These are phyloP conservation scores for Andrena cerasifolii DNA, from an alignment of 1,140 invertebrate genomes.

Conservation along the genomic window DNA sequence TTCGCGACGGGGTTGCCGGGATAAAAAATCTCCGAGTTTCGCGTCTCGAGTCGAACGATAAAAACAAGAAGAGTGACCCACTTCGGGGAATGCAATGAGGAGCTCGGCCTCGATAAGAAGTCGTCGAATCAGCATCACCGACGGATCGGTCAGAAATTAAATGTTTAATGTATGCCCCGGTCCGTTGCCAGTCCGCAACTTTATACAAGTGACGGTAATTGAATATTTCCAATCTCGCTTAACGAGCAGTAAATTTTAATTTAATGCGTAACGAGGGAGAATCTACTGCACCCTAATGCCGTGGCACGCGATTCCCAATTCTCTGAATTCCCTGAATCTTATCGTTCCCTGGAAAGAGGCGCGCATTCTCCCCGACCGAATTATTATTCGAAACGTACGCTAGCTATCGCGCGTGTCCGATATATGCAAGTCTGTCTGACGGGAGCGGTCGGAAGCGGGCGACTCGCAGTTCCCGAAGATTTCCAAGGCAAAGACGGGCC, in stretches of 20 bases:
- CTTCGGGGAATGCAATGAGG: constrained; percentile 15
- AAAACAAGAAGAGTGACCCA: constrained; percentile 36
- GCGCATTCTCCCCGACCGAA: not conserved
- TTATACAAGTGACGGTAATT: constrained; percentile 6
- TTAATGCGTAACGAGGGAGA: not conserved
- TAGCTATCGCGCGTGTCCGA: constrained; percentile 10
- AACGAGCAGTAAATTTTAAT: not conserved
- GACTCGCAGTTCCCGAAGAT: constrained; percentile 9
- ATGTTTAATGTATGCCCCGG: constrained; percentile 32
- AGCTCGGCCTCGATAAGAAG: constrained; percentile 37
- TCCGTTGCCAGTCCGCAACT: not conserved
- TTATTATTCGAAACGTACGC: not conserved
- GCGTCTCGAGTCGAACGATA: not conserved
- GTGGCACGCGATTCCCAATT: not conserved
- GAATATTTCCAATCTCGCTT: not conserved
- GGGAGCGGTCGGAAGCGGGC: not conserved
- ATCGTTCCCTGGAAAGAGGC: too few species aligned
- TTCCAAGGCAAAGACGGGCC: not conserved
- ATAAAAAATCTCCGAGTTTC: constrained; percentile 29
- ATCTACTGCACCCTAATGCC: not conserved
- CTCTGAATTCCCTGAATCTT: not conserved
- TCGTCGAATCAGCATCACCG: constrained; percentile 25
- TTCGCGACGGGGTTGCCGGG: not conserved
- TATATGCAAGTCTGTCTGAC: not conserved
- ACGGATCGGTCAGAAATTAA: constrained; percentile 41